Evolutionary conservation across 2,888 invertebrate genomes (phyloP).

Genomic region (Diploptera punctata): DNA sequence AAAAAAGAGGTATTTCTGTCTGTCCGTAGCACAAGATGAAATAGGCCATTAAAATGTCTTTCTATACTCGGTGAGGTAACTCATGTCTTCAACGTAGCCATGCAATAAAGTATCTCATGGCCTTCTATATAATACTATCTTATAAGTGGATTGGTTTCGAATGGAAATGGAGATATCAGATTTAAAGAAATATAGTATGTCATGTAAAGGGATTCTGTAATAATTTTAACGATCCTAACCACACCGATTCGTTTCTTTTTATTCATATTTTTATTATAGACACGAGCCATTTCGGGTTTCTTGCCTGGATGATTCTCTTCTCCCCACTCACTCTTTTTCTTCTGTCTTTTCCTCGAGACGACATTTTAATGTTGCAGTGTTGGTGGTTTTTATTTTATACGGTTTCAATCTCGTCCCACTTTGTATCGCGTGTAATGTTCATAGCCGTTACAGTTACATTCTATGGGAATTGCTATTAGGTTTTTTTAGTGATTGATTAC

Average conservation of each 20-base stretch:
- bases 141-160: constrained; percentile 25
- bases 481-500: too few species aligned
- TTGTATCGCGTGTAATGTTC: too few species aligned
- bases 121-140: neutral
- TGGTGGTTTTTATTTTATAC: constrained; percentile 13
- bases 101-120: constrained; percentile 1
- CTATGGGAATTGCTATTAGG: too few species aligned
- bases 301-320: constrained; percentile 16
- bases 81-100: neutral
- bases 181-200: constrained; percentile 18
- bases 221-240: constrained; percentile 27
- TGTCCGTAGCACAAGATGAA: constrained; percentile 9
- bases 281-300: constrained; percentile 16
- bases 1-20: neutral
- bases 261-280: constrained; percentile 30
- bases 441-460: too few species aligned
- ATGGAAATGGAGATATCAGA: constrained; percentile 15
- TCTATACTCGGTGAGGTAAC: neutral
- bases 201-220: constrained; percentile 7
- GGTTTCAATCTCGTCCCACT: neutral
- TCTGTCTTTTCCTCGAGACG: neutral
- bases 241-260: constrained; percentile 22
- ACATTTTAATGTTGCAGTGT: constrained; percentile 25
- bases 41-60: constrained; percentile 13
- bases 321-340: too few species aligned